Evolutionary conservation across 1,140 invertebrate genomes (phyloP), one percentile per base, ranked within the genome.

Genomic region (Heliconius hermathena): DNA sequence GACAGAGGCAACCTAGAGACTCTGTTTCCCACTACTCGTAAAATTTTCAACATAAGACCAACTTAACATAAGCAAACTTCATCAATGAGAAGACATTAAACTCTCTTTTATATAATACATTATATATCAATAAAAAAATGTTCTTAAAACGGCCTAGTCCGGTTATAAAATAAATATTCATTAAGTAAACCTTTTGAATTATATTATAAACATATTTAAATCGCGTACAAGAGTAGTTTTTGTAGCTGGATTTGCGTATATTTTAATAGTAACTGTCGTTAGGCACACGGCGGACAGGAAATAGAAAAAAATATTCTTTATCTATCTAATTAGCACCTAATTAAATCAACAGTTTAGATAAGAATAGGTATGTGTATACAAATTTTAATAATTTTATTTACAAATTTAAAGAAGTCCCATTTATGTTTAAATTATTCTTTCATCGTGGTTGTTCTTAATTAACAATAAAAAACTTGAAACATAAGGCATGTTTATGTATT

Each of bases 161-260:
- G 22, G n/a, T 66, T 66, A 16, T 66, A 5, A 66, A 66, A 66
- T 66, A 26, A 66, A 66, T 66, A 66, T 66, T 66, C n/a, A 60
- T 60, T 60, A 60, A 26, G 3, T 66, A 66, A 26, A 66, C 22
- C 22, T n/a, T 26, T 66, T 66, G 22, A 66, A 66, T 66, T 29
- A 66, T 26, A 22, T 52, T 52, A 52, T 26, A 66, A 26, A 60
- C 9, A 3, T 60, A 60, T 66, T 26, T 66, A 66, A 66, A 26
- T 66, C 1, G 11, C 13, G 22, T 66, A 66, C 9, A 66, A 4
- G 9, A 26, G 8, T 13, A 26, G 29, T 66, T 57, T 29, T 66
- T 66, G 16, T 29, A 0, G 26, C 26, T 66, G 4, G 4, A 66
- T 60, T 22, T 60, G 57, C 57, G 57, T 60, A 60, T 60, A 60